Base-by-base conservation (phyloP, 2,797 vertebrate species). In the Cercopithecus neglectus region DNA sequence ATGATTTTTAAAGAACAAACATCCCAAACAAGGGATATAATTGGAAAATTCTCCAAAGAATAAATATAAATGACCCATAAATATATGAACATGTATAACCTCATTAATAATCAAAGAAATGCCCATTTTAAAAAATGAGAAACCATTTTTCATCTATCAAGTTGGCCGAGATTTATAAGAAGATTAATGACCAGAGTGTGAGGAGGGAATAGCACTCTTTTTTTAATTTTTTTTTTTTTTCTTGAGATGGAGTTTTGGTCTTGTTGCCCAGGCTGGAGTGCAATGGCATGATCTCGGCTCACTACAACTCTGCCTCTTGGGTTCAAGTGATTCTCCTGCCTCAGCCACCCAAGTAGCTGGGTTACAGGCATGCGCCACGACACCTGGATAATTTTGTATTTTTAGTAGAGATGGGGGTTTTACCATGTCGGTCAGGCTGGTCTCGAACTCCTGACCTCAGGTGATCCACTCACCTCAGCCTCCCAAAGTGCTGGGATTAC, bases 71-170 rank as follows among this genome's bases (percentile, higher is more conserved):
- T 70, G 21, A 87, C 64, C 5, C 61, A 59, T 36, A 91, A 91
- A 81, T 67, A 70, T 59, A 12, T 67, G 2, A 67, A 70, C 80
- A 67, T 57, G 17, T 5, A 82, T 78, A 36, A 82, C 3, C 22
- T 85, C 85, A 92, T 57, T 75, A 81, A 75, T 67, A 96, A 84
- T 59, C 46, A 64, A 76, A 76, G 21, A 64, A 95, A 76, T 53
- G 10, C 1, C 72, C 75, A 30, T 48, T 84, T 75, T 61, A 17
- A 55, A 94, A 92, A 94, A 36, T 61, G 10, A 82, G 26, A 85
- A 89, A 82, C 12, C 5, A 83, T 61, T 88, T 91, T 86, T 17
- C 36, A 96, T 8, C n/a, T 85, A 70, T 39, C 16, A 86, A 81
- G 17, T 26, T 85, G 22, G 19, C 41, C 92, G 85, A 95, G 12